phyloP scores from a whole-genome alignment of 2,888 invertebrate species.

The Ceratothoa steindachneri region DNA sequence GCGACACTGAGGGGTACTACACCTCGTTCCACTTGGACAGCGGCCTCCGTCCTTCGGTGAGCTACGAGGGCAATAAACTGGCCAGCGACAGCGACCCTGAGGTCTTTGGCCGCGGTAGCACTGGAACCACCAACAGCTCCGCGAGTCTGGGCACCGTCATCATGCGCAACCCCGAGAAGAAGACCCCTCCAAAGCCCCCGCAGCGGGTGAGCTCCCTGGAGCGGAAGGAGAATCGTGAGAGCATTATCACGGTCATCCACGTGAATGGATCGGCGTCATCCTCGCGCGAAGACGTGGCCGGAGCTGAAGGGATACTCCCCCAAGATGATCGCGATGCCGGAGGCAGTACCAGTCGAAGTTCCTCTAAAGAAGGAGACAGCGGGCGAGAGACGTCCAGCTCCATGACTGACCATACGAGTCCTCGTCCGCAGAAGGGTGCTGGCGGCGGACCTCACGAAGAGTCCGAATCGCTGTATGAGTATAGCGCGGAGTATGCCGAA shows the following conservation, averaged over 20 bases:
- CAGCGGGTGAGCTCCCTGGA: conserved; percentile 47
- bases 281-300: conserved; percentile 39
- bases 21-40: conserved; percentile 96
- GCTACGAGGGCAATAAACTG: conserved; percentile 53
- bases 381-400: conserved; percentile 77
- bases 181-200: conserved; percentile 47
- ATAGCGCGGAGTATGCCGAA: conserved; percentile 64
- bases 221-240: conserved; percentile 44
- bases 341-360: conserved; percentile 52
- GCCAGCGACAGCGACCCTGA: conserved; percentile 84
- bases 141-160: conserved; percentile 64
- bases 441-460: not conserved
- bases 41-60: conserved; percentile 65
- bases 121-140: conserved; percentile 83
- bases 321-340: conserved; percentile 20
- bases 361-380: conserved; percentile 65
- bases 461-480: conserved; percentile 81
- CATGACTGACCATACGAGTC: conserved; percentile 59
- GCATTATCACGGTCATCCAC: conserved; percentile 47
- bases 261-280: conserved; percentile 41
- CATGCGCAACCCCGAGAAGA: conserved; percentile 52
- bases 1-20: conserved; percentile 95
- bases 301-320: conserved; percentile 68
- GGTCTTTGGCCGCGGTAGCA: conserved; percentile 83
- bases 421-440: conserved; percentile 17